These are phyloP conservation scores for Drosophila cardini DNA, from an alignment of 1,140 invertebrate genomes.

Conservation along the genomic window DNA sequence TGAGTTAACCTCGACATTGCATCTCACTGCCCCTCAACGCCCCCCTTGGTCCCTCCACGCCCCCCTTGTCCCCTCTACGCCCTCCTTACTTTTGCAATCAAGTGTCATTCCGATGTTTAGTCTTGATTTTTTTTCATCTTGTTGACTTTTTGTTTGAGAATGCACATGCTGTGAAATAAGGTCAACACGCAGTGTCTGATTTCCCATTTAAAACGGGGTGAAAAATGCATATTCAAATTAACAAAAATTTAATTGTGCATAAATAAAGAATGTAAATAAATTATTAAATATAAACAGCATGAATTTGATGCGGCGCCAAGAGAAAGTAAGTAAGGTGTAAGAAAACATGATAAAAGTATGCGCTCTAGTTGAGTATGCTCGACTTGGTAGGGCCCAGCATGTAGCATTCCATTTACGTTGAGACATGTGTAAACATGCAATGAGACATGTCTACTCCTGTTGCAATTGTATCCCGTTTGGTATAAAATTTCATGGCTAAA, in stretches of 20 bases:
- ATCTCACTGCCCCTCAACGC: not conserved
- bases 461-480: not conserved
- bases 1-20: conserved; percentile 28
- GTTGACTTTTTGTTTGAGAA: conserved; percentile 8
- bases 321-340: conserved; percentile 31
- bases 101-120: conserved; percentile 47
- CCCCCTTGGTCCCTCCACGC: not conserved
- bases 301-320: conserved; percentile 47
- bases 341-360: conserved; percentile 13
- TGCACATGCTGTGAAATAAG: conserved; percentile 64
- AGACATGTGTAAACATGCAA: not conserved
- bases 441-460: not conserved
- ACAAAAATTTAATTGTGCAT: conserved; percentile 56
- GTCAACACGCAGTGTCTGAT: conserved; percentile 46
- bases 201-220: not conserved
- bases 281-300: conserved; percentile 55
- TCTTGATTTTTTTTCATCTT: conserved; percentile 9
- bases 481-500: conserved; percentile 2
- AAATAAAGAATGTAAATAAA: conserved; percentile 50
- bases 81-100: conserved; percentile 7
- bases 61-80: not conserved
- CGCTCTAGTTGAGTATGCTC: not conserved
- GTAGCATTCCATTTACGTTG: not conserved
- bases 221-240: conserved; percentile 50
- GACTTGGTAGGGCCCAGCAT: not conserved